These are phyloP conservation scores for Chaetophractus vellerosus DNA, from an alignment of 2,797 vertebrate genomes.

Conservation along the genomic window DNA sequence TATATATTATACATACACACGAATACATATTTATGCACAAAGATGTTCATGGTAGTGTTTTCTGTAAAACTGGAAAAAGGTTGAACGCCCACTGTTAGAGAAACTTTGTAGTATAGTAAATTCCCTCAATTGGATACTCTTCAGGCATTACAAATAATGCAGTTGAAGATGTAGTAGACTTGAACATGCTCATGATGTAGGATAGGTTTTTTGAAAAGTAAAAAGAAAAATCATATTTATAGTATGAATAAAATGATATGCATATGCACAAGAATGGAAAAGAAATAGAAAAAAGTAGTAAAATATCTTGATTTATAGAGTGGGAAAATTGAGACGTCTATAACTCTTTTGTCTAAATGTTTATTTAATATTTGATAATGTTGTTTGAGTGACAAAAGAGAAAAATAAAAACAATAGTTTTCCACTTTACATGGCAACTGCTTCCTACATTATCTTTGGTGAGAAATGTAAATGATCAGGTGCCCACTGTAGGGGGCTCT, in stretches of 20 bases:
- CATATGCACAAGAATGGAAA: not conserved
- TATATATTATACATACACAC: not conserved
- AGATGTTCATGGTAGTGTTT: not conserved
- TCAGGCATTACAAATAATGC: not conserved
- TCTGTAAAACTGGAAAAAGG: not conserved
- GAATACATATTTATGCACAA: not conserved
- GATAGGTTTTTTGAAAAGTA: not conserved
- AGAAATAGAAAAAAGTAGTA: not conserved
- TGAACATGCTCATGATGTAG: not conserved
- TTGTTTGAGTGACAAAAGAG: not conserved
- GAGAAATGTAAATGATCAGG: not conserved
- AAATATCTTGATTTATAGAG: not conserved
- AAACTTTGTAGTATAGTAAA: not conserved
- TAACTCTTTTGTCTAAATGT: not conserved
- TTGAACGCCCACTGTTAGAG: not conserved
- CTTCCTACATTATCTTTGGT: not conserved
- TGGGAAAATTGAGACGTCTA: not conserved
- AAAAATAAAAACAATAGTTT: not conserved
- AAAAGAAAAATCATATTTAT: constrained; percentile 22
- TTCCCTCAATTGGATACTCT: not conserved
- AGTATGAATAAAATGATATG: not conserved
- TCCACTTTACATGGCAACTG: not conserved
- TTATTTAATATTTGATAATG: not conserved
- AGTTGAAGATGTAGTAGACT: not conserved
- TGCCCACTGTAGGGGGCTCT: fast-evolving